Evolutionary conservation across 2,113 vertebrate genomes (phyloP).

Genomic region (Falcunculus frontatus): DNA sequence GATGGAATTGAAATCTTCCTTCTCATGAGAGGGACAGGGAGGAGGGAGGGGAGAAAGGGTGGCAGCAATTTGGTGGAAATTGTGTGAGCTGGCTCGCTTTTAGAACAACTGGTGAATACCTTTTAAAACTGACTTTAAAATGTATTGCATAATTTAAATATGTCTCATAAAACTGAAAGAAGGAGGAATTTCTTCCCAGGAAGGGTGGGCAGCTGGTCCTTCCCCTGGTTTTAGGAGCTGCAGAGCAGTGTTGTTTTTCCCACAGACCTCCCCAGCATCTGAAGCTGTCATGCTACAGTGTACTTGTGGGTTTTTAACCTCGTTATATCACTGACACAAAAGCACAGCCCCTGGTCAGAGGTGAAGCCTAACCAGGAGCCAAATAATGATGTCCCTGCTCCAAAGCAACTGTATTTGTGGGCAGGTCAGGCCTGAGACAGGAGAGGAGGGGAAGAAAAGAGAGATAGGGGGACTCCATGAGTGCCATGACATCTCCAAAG

Average conservation of each 20-base stretch:
- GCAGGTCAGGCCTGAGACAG: background rate
- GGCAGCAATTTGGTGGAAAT: background rate
- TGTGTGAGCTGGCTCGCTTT: background rate
- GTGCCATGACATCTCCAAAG: background rate
- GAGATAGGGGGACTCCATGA: rapidly evolving
- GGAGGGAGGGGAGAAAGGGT: background rate
- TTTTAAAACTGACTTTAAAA: background rate
- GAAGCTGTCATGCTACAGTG: background rate
- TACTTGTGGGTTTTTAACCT: background rate
- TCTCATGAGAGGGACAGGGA: background rate
- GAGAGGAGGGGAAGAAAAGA: background rate
- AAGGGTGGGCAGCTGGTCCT: background rate
- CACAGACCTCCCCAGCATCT: background rate
- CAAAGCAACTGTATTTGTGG: background rate
- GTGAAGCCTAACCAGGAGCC: background rate
- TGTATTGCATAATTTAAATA: background rate
- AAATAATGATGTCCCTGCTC: background rate
- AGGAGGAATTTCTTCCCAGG: background rate
- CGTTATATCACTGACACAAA: background rate
- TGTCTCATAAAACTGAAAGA: background rate
- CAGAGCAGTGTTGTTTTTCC: background rate
- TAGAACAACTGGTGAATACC: background rate
- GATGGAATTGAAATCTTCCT: background rate
- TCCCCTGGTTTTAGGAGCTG: background rate
- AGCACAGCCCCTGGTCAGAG: background rate